A percentile compares a stretch with the other conserved stretches of the same genome.
These are phyloP conservation scores for Poeciliopsis turrubarensis DNA, from an alignment of 2,113 vertebrate genomes.

Conservation along the genomic window DNA sequence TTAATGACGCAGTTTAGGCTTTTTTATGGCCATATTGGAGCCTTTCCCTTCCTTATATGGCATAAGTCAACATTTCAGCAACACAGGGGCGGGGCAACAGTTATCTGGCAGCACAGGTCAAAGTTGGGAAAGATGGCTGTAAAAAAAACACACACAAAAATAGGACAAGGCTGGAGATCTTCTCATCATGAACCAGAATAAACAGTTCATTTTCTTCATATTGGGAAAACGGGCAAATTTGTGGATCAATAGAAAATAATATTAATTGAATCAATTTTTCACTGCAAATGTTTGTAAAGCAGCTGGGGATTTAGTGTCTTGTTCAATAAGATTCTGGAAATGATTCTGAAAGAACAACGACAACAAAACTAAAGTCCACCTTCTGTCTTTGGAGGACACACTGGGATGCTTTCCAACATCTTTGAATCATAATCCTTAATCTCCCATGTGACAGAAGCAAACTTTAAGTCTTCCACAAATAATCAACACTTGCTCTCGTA, in stretches of 20 bases:
- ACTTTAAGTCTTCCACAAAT: slow-evolving; percentile 27
- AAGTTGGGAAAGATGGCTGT: not conserved
- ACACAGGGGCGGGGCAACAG: slow-evolving; percentile 29
- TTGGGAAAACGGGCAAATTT: not conserved
- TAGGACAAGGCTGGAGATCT: not conserved
- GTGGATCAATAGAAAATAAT: not conserved
- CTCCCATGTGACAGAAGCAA: slow-evolving; percentile 22
- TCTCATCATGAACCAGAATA: not conserved
- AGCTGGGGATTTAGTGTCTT: not conserved
- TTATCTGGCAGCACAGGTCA: slow-evolving; percentile 10
- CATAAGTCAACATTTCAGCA: slow-evolving; percentile 42
- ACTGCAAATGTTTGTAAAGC: not conserved
- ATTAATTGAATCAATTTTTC: not conserved
- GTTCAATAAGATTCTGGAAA: slow-evolving; percentile 13
- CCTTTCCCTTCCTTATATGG: slow-evolving; percentile 22
- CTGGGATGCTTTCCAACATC: slow-evolving; percentile 3
- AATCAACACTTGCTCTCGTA: slow-evolving; percentile 40
- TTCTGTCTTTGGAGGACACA: not conserved
- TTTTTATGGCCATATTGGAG: slow-evolving; percentile 19
- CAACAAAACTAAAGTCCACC: not conserved
- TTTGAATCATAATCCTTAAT: slow-evolving; percentile 26
- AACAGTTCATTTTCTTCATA: not conserved
- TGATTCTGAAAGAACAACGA: slow-evolving; percentile 8
- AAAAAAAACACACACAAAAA: not conserved
- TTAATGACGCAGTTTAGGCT: slow-evolving; percentile 1